Evolutionary conservation across 2,888 invertebrate genomes (phyloP).

Genomic region (Meteorus colon): DNA sequence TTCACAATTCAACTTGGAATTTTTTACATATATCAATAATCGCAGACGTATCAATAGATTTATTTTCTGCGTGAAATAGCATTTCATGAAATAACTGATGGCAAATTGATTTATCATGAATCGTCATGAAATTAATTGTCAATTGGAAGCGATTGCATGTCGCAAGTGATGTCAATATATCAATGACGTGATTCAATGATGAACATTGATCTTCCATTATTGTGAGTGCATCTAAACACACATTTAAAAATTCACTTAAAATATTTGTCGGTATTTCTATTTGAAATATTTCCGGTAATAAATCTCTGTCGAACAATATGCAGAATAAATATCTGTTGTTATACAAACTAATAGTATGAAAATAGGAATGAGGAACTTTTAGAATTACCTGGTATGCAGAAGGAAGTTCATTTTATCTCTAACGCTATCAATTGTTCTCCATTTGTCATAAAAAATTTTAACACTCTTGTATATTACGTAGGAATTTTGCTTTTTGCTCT

Average conservation of each 20-base stretch:
- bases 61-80: neutral
- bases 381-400: slow-evolving; percentile 51
- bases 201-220: slow-evolving; percentile 40
- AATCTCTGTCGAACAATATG: neutral
- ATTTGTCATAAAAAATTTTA: slow-evolving; percentile 59
- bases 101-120: slow-evolving; percentile 52
- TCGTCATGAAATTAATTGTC: slow-evolving; percentile 58
- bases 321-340: neutral
- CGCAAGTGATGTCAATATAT: slow-evolving; percentile 59
- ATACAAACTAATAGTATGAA: neutral
- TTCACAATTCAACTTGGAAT: neutral
- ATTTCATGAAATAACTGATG: slow-evolving; percentile 42
- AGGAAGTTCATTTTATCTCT: slow-evolving; percentile 58
- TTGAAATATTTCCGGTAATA: slow-evolving; percentile 56
- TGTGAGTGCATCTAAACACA: slow-evolving; percentile 48
- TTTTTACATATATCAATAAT: neutral
- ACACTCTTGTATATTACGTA: slow-evolving; percentile 50
- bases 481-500: neutral
- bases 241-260: slow-evolving; percentile 57
- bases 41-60: neutral
- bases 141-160: slow-evolving; percentile 63
- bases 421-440: slow-evolving; percentile 52
- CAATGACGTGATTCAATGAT: slow-evolving; percentile 48
- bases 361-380: neutral
- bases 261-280: slow-evolving; percentile 60